These are phyloP conservation scores for Plectrocnemia conspersa DNA, from an alignment of 1,140 invertebrate genomes.

Conservation along the genomic window DNA sequence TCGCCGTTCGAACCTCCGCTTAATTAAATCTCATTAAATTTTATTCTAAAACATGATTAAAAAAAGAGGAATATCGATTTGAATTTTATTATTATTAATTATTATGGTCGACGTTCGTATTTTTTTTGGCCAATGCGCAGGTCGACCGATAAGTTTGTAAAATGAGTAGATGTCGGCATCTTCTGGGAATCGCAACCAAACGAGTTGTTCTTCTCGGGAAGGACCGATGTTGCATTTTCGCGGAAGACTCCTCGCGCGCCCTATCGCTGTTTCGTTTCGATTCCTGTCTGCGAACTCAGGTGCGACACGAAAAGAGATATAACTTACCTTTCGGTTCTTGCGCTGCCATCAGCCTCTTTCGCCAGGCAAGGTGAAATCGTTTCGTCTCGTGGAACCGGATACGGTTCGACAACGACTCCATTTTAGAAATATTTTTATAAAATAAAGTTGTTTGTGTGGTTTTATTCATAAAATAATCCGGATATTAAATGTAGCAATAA, in stretches of 20 bases:
- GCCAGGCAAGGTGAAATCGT: conserved; percentile 13
- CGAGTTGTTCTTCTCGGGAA: conserved; percentile 17
- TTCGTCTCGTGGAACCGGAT: conserved; percentile 7
- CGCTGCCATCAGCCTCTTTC: conserved; percentile 15
- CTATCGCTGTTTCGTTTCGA: not conserved
- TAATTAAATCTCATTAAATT: too few species aligned
- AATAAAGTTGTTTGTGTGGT: too few species aligned
- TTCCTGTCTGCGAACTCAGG: not conserved
- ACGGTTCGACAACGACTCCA: conserved; percentile 6
- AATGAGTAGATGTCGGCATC: conserved; percentile 11
- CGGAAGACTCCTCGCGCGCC: conserved; percentile 3
- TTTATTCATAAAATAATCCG: too few species aligned
- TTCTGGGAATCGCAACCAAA: conserved; percentile 17
- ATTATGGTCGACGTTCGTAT: too few species aligned
- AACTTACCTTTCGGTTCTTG: not conserved
- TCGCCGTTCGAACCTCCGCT: too few species aligned
- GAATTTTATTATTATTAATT: too few species aligned
- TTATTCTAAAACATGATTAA: too few species aligned
- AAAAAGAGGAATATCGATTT: too few species aligned
- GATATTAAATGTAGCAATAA: too few species aligned
- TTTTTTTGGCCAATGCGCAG: too few species aligned
- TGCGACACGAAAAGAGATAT: not conserved
- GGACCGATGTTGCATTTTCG: conserved; percentile 10
- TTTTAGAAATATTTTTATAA: too few species aligned
- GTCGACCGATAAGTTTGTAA: not conserved